Percentiles rank a stretch among this genome's conserved stretches.
Evolutionary conservation across 92 coral and sea anemone genomes (phyloP).

Genomic region (Epizoanthus rinbou): DNA sequence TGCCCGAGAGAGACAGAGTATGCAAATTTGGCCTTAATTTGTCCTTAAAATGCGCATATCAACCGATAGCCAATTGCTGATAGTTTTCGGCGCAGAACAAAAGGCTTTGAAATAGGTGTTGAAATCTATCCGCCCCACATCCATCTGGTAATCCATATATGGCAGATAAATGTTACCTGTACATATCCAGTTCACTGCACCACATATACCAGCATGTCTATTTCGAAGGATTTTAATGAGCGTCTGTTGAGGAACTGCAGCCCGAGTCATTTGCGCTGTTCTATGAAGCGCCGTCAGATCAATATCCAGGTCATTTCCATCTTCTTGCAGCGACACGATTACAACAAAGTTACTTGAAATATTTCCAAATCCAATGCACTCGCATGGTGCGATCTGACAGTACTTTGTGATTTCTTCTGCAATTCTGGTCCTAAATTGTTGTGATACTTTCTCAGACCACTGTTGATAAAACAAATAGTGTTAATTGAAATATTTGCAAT

Average conservation of each 20-base stretch:
- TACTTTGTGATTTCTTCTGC: constrained; percentile 22
- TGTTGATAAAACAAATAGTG: background rate
- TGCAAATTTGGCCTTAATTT: too few species aligned
- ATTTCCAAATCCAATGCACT: constrained; percentile 14
- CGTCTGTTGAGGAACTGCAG: background rate
- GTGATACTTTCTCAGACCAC: constrained; percentile 22
- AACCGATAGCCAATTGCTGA: too few species aligned
- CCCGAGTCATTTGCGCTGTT: background rate
- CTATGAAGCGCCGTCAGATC: background rate
- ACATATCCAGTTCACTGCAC: constrained; percentile 20
- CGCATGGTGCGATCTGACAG: constrained; percentile 29
- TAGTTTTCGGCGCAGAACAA: too few species aligned
- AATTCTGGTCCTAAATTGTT: constrained; percentile 9
- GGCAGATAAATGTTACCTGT: background rate
- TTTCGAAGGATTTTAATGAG: constrained; percentile 17
- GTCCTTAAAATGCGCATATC: too few species aligned
- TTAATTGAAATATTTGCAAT: too few species aligned
- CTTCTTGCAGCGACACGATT: constrained; percentile 21
- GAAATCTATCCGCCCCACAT: too few species aligned
- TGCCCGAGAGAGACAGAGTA: too few species aligned
- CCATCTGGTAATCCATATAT: too few species aligned
- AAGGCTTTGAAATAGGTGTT: too few species aligned
- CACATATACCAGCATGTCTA: constrained; percentile 28
- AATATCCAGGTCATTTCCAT: constrained; percentile 28
- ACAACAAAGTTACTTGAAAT: constrained; percentile 20